Conservation (phyloP, 2,113 vertebrate species). For the Calidris pugnax region DNA sequence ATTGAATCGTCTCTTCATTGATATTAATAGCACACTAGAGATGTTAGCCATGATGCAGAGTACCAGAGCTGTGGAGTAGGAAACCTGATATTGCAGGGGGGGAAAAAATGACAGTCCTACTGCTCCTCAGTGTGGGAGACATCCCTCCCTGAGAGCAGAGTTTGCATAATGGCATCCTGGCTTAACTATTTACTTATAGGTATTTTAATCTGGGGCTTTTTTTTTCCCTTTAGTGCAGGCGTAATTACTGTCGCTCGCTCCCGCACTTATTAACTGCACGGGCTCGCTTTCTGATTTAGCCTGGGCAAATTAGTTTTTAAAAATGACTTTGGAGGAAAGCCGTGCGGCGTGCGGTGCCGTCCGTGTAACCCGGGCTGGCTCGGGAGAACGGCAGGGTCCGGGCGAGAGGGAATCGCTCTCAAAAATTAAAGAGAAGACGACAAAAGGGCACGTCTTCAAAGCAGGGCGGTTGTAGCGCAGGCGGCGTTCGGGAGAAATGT, state of each 20-base stretch:
- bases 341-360: background rate
- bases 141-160: constrained; percentile 72
- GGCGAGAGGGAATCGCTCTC: background rate
- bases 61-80: constrained; percentile 74
- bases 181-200: constrained; percentile 70
- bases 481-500: constrained; percentile 26
- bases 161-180: constrained; percentile 74
- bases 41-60: constrained; percentile 77
- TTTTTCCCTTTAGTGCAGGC: constrained; percentile 74
- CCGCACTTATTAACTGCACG: constrained; percentile 30
- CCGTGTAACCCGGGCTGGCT: background rate
- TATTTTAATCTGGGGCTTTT: constrained; percentile 71
- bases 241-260: constrained; percentile 71
- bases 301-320: constrained; percentile 48
- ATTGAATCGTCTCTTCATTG: constrained; percentile 85
- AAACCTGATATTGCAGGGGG: constrained; percentile 79
- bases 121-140: constrained; percentile 74
- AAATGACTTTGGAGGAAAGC: constrained; percentile 39
- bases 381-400: background rate
- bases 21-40: constrained; percentile 88
- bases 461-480: background rate
- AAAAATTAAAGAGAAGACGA: background rate
- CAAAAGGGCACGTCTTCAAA: constrained; percentile 22
- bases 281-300: constrained; percentile 24
- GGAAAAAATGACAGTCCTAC: constrained; percentile 75